Conservation (phyloP, 2,888 invertebrate genomes). For the Smittia sp. region DNA sequence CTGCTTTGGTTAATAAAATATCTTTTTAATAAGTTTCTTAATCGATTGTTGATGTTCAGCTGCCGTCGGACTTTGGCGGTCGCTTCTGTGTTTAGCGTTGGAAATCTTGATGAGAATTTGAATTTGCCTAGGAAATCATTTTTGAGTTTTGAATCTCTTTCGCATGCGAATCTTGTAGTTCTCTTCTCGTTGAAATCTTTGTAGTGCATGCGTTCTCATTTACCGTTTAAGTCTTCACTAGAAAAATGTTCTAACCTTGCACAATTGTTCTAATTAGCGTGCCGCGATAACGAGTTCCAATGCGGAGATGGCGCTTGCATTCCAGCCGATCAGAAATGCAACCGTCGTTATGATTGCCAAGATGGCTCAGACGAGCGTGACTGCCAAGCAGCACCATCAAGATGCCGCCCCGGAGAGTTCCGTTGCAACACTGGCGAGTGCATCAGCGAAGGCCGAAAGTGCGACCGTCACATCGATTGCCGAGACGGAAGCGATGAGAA, state of each 20-base stretch:
- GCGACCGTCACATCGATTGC: constrained; percentile 60
- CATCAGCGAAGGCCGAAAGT: constrained; percentile 54
- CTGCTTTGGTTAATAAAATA: constrained; percentile 62
- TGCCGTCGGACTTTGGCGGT: neutral
- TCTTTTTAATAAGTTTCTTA: constrained; percentile 39
- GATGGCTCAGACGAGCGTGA: constrained; percentile 67
- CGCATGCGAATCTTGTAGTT: neutral
- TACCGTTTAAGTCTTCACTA: neutral
- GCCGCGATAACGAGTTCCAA: constrained; percentile 63
- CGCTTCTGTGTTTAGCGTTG: neutral
- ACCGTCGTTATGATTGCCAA: constrained; percentile 62
- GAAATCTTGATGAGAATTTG: neutral
- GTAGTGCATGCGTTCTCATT: neutral
- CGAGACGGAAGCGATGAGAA: constrained; percentile 60
- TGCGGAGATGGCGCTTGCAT: constrained; percentile 70
- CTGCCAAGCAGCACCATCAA: constrained; percentile 52
- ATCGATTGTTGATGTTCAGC: neutral
- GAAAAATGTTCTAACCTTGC: too few species aligned
- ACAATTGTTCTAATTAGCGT: constrained; percentile 55
- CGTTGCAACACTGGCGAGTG: constrained; percentile 65
- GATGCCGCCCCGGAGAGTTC: constrained; percentile 75
- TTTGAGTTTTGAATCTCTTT: neutral
- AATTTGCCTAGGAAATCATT: neutral
- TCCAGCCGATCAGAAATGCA: constrained; percentile 61
- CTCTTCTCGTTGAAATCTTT: neutral